Conservation (phyloP, 37 sponge, comb jelly and placozoan genomes). For the Ianthella basta region DNA sequence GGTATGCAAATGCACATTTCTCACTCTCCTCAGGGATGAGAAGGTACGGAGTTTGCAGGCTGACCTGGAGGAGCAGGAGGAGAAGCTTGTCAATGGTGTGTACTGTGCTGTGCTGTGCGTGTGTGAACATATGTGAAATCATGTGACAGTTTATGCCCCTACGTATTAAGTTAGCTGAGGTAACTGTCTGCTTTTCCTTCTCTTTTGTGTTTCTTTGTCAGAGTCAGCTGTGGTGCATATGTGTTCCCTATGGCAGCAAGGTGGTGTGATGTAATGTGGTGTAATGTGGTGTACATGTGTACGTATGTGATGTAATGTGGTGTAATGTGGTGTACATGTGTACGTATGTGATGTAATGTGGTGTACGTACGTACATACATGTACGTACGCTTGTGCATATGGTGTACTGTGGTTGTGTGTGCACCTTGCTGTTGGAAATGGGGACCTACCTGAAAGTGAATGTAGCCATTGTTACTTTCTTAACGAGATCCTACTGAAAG, state of each 20-base stretch:
- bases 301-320: constrained; percentile 12
- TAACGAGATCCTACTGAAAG: too few relatives aligned
- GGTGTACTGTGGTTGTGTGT: too few relatives aligned
- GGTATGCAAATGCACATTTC: too few relatives aligned
- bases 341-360: neutral
- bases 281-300: neutral
- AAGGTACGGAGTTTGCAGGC: neutral
- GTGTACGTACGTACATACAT: neutral
- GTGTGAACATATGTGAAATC: neutral
- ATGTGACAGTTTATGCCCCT: neutral
- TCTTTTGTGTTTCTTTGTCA: too few relatives aligned
- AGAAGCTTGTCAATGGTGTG: neutral
- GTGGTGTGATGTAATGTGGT: neutral
- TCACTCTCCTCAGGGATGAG: neutral
- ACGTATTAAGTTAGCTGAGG: neutral
- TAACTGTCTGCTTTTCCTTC: too few relatives aligned
- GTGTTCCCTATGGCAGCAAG: too few relatives aligned
- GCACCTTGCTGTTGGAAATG: too few relatives aligned
- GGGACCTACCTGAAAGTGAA: too few relatives aligned
- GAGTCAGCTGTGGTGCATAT: too few relatives aligned
- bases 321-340: neutral
- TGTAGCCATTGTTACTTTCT: too few relatives aligned
- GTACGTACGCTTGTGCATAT: neutral
- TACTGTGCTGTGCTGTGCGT: neutral
- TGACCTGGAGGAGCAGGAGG: constrained; percentile 1